phyloP scores from a whole-genome alignment of 2,888 invertebrate species.

The Labia minor region DNA sequence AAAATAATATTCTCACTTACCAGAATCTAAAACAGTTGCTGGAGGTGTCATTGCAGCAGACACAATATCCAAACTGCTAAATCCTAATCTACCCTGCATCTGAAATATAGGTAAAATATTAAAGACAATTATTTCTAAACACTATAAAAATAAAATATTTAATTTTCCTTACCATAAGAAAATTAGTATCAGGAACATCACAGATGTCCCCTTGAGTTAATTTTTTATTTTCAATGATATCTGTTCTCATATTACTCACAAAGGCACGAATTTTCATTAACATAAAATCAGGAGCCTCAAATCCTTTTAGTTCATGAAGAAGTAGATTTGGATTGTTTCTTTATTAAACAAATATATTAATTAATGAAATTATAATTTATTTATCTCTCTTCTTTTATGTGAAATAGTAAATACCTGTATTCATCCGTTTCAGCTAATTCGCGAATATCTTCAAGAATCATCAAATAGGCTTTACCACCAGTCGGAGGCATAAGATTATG shows the following conservation, averaged over 20 bases:
- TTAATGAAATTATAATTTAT: background rate
- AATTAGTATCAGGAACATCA: conserved; percentile 20
- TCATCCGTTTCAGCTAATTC: conserved; percentile 63
- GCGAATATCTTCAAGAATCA: conserved; percentile 66
- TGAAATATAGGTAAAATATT: conserved; percentile 19
- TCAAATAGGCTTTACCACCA: conserved; percentile 67
- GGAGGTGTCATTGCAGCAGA: conserved; percentile 31
- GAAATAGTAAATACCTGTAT: conserved; percentile 38
- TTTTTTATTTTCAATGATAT: conserved; percentile 29
- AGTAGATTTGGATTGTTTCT: conserved; percentile 50
- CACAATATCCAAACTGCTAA: conserved; percentile 27
- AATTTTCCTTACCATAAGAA: conserved; percentile 17
- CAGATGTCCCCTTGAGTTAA: conserved; percentile 17
- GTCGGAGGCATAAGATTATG: conserved; percentile 66
- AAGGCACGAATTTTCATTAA: conserved; percentile 59
- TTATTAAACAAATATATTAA: conserved; percentile 20
- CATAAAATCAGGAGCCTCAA: conserved; percentile 64
- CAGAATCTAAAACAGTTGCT: conserved; percentile 34
- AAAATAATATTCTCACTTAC: background rate
- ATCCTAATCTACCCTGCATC: conserved; percentile 26
- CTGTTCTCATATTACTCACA: conserved; percentile 41
- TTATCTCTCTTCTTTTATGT: background rate
- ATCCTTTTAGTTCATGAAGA: conserved; percentile 59
- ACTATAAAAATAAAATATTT: no score
- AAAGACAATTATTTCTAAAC: no score